These are phyloP conservation scores for Pinctada fucata DNA, from an alignment of 2,888 invertebrate genomes.

Conservation along the genomic window DNA sequence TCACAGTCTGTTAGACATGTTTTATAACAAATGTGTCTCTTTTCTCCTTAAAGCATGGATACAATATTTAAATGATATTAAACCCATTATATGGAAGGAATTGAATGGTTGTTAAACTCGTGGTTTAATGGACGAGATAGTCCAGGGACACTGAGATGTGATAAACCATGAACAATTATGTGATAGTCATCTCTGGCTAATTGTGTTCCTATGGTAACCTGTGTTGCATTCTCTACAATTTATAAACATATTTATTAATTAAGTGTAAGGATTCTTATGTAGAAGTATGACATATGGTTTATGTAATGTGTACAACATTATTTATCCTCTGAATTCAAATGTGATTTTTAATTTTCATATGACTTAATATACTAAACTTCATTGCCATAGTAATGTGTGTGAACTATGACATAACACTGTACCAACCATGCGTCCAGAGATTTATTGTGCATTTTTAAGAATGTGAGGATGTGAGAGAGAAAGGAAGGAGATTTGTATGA, in stretches of 20 bases:
- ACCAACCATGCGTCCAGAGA: conserved; percentile 4
- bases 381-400: not conserved
- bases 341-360: conserved; percentile 4
- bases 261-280: not conserved
- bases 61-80: not conserved
- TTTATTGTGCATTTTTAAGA: not conserved
- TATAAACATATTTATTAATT: not conserved
- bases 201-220: not conserved
- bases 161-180: not conserved
- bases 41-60: not conserved
- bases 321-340: not conserved
- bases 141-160: not conserved
- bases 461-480: not conserved
- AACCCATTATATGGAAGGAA: not conserved
- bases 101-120: conserved; percentile 3
- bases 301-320: not conserved
- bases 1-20: not conserved
- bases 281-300: not conserved
- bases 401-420: not conserved
- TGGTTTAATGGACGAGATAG: not conserved
- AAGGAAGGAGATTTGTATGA: not conserved
- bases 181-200: conserved; percentile 1
- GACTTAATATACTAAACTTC: not conserved
- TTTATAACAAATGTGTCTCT: not conserved
- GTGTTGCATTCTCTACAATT: not conserved